Percentiles rank a stretch among this genome's conserved stretches.
Conservation (phyloP, 2,888 invertebrate genomes). For the Andrena bucephala region DNA sequence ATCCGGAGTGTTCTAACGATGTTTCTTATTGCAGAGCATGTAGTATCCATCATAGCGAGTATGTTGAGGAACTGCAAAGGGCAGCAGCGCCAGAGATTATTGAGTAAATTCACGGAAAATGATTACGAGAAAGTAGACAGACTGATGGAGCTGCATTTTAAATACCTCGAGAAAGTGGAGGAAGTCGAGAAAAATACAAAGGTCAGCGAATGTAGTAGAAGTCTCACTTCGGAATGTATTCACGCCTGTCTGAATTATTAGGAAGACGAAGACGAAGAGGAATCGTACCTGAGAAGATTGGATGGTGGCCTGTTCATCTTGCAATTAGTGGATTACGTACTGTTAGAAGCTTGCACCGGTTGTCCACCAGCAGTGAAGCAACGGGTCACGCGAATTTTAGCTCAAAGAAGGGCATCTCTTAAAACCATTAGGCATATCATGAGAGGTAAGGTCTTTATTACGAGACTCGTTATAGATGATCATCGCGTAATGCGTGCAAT, state of each 20-base stretch:
- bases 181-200: slow-evolving; percentile 89
- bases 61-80: slow-evolving; percentile 97
- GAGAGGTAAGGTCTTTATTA: slow-evolving; percentile 88
- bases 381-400: slow-evolving; percentile 94
- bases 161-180: slow-evolving; percentile 97
- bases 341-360: slow-evolving; percentile 91
- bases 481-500: background rate
- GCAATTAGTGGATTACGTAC: slow-evolving; percentile 96
- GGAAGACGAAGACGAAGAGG: slow-evolving; percentile 93
- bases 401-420: slow-evolving; percentile 95
- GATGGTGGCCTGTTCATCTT: slow-evolving; percentile 98
- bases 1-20: background rate
- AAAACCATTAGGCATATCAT: slow-evolving; percentile 97
- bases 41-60: slow-evolving; percentile 96
- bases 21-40: slow-evolving; percentile 90
- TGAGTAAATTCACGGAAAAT: slow-evolving; percentile 98
- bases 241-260: slow-evolving; percentile 63
- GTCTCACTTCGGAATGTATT: background rate
- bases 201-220: slow-evolving; percentile 83
- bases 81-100: slow-evolving; percentile 94
- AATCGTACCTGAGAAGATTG: slow-evolving; percentile 94
- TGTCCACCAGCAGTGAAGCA: slow-evolving; percentile 92
- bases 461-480: background rate
- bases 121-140: slow-evolving; percentile 99
- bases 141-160: slow-evolving; percentile 97